Conservation (phyloP, 1,140 invertebrate genomes). For the Tetraneura akinire region DNA sequence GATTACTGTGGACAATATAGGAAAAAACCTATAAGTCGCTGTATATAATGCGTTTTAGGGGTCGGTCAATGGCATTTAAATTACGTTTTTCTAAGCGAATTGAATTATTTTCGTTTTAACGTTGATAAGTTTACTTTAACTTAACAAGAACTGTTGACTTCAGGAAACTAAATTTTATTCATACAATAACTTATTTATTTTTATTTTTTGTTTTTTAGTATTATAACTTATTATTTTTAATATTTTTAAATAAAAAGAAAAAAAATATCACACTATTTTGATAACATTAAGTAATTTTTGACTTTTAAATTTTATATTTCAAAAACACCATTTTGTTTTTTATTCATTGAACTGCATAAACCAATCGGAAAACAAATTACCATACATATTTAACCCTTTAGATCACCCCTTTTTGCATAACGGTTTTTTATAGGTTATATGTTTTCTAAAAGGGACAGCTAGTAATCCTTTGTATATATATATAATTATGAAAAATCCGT, state of each 20-base stretch:
- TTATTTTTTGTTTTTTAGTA: too few species aligned
- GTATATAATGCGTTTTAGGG: constrained; percentile 41
- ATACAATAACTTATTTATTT: too few species aligned
- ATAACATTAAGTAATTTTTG: too few species aligned
- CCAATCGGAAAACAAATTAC: constrained; percentile 41
- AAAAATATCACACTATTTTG: too few species aligned
- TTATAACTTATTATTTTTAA: too few species aligned
- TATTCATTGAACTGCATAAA: not conserved
- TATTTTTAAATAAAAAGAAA: too few species aligned
- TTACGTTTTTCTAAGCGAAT: constrained; percentile 45
- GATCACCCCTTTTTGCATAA: constrained; percentile 47
- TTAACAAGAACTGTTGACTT: constrained; percentile 9
- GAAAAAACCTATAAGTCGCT: constrained; percentile 48
- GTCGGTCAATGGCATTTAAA: constrained; percentile 51
- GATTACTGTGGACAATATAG: constrained; percentile 49
- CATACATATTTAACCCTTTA: constrained; percentile 34
- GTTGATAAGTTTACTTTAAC: constrained; percentile 36
- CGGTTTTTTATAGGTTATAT: constrained; percentile 42
- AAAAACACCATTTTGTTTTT: constrained; percentile 27
- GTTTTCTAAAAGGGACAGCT: not conserved
- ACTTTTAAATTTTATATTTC: not conserved
- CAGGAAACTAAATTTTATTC: not conserved
- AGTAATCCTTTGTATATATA: not conserved
- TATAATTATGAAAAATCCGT: constrained; percentile 25
- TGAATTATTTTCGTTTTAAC: constrained; percentile 48